These are phyloP conservation scores for Sycophaga agraensis DNA, from an alignment of 1,140 invertebrate genomes.

Conservation along the genomic window DNA sequence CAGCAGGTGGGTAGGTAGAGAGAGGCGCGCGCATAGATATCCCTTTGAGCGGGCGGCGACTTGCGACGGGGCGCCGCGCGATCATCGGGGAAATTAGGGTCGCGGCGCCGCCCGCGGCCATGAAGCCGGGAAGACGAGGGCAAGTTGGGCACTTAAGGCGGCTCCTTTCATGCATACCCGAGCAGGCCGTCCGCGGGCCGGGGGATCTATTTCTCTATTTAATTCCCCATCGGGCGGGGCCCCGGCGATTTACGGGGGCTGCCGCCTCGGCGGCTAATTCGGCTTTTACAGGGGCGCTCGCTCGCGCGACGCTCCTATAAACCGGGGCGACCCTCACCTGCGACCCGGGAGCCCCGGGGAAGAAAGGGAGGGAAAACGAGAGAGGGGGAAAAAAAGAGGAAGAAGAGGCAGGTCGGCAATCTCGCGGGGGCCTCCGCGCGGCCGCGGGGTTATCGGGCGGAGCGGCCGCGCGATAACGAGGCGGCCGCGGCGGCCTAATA, in stretches of 20 bases:
- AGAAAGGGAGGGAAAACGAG: not conserved
- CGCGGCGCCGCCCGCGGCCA: not conserved
- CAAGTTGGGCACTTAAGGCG: not conserved
- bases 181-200: slow-evolving; percentile 30
- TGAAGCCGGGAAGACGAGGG: not conserved
- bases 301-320: not conserved
- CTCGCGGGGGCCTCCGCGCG: too few species aligned
- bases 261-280: slow-evolving; percentile 20
- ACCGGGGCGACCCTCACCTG: slow-evolving; percentile 11
- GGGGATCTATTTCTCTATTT: slow-evolving; percentile 32
- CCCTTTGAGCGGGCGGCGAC: too few species aligned
- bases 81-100: too few species aligned
- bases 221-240: slow-evolving; percentile 33
- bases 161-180: slow-evolving; percentile 48
- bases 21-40: slow-evolving; percentile 13
- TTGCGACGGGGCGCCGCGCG: too few species aligned
- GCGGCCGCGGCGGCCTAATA: too few species aligned
- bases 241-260: too few species aligned
- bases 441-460: too few species aligned
- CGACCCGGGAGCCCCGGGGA: slow-evolving; percentile 8
- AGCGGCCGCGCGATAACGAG: too few species aligned
- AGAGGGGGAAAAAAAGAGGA: too few species aligned
- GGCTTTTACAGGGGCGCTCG: slow-evolving; percentile 16
- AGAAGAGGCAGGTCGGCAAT: too few species aligned
- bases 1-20: too few species aligned